Evolutionary conservation across 2,113 vertebrate species (phyloP).

Genomic region (Lophochroa leadbeateri): DNA sequence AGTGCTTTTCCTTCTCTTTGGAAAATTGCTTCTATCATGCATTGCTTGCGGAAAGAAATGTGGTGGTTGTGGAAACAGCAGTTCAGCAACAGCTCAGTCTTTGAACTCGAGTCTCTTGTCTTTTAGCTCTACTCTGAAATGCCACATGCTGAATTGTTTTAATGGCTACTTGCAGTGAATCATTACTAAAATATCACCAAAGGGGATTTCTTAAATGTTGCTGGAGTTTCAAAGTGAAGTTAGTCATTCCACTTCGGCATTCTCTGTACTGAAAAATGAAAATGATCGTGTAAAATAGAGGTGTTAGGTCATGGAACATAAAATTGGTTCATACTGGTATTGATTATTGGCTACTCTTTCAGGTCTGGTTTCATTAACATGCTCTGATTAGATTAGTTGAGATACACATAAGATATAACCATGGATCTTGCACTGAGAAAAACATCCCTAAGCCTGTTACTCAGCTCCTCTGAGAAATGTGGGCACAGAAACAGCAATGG

Average conservation of each 20-base stretch:
- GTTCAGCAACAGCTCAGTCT: slow-evolving; percentile 6
- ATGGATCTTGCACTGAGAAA: accelerated
- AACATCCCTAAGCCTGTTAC: not conserved
- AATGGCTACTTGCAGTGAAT: slow-evolving; percentile 29
- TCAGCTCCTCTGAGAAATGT: not conserved
- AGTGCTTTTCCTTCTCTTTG: not conserved
- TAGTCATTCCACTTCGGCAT: not conserved
- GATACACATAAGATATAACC: not conserved
- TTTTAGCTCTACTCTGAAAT: slow-evolving; percentile 54
- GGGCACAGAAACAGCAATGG: not conserved
- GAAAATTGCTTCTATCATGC: not conserved
- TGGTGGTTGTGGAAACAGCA: slow-evolving; percentile 9
- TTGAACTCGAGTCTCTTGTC: not conserved
- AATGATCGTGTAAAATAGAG: not conserved
- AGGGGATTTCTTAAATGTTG: not conserved
- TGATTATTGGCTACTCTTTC: not conserved
- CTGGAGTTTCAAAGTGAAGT: not conserved
- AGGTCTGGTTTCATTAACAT: not conserved
- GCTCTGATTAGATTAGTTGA: not conserved
- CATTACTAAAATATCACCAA: not conserved
- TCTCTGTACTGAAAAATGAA: not conserved
- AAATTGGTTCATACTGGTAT: not conserved
- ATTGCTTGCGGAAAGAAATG: not conserved
- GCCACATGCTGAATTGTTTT: slow-evolving; percentile 55
- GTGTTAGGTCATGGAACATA: not conserved